phyloP scores from a whole-genome alignment of 64 coral and sea anemone genomes.

The Actinia equina region DNA sequence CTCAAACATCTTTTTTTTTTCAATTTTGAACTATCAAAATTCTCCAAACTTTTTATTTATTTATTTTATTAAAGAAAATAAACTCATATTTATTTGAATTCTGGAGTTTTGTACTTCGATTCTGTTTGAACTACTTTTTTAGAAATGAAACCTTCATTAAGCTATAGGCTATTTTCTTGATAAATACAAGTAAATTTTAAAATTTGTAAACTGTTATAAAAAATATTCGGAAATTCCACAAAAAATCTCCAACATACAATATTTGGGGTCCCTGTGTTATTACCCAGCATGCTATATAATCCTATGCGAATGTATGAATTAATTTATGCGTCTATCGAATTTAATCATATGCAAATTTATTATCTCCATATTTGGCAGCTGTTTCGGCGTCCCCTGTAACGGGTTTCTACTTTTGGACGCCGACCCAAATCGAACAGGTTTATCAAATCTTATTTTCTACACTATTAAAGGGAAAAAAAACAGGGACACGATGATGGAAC shows the following conservation, averaged over 20 bases:
- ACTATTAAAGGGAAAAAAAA: background rate
- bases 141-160: background rate
- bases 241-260: background rate
- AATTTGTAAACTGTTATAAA: too few relatives aligned
- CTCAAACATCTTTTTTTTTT: too few relatives aligned
- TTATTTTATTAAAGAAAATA: too few relatives aligned
- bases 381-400: conserved; percentile 34
- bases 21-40: too few relatives aligned
- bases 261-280: background rate
- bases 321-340: conserved; percentile 4
- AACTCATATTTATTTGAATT: too few relatives aligned
- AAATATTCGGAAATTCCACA: background rate
- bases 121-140: background rate
- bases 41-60: too few relatives aligned
- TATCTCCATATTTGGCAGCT: conserved; percentile 17
- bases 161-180: too few relatives aligned
- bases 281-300: background rate
- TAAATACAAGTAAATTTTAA: too few relatives aligned
- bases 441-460: background rate
- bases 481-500: background rate
- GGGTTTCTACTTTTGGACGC: background rate
- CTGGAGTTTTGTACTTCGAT: too few relatives aligned
- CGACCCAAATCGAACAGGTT: background rate
- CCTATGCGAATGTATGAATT: background rate
- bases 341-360: conserved; percentile 1